A percentile compares a stretch with the other conserved stretches of the same genome.
phyloP scores from a whole-genome alignment of 2,888 invertebrate species.

The Ctena decussata region DNA sequence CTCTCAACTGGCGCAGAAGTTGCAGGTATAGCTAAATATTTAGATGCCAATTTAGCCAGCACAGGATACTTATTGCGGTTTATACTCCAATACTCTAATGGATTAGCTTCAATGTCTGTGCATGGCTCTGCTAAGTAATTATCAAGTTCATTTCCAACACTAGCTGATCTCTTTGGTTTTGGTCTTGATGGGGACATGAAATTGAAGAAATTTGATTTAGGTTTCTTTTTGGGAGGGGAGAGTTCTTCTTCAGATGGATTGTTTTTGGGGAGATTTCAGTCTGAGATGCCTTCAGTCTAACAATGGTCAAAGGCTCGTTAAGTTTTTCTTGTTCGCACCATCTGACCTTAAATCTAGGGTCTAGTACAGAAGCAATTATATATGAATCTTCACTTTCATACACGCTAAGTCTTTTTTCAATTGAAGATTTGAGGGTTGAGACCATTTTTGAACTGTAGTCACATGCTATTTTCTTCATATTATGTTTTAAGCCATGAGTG shows the following conservation, averaged over 20 bases:
- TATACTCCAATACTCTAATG: conserved; percentile 6
- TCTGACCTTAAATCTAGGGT: conserved; percentile 35
- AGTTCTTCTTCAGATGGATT: background rate
- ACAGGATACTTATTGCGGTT: conserved; percentile 11
- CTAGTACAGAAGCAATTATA: conserved; percentile 22
- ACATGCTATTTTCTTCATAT: conserved; percentile 33
- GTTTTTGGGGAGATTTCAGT: background rate
- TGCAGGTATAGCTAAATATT: conserved; percentile 18
- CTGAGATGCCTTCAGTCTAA: background rate
- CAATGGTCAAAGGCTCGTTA: background rate
- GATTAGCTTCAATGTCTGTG: background rate
- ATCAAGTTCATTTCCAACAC: background rate
- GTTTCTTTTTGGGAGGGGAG: background rate
- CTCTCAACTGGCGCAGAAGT: conserved; percentile 36
- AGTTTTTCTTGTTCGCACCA: conserved; percentile 28
- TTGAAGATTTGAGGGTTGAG: conserved; percentile 19
- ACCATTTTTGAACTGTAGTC: conserved; percentile 34
- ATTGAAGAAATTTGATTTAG: background rate
- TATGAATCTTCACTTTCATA: conserved; percentile 24
- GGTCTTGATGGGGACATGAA: conserved; percentile 1
- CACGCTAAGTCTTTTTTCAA: conserved; percentile 20
- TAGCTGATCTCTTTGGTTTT: background rate
- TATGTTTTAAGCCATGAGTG: conserved; percentile 25
- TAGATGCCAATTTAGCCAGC: conserved; percentile 22
- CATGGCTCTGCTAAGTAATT: background rate